Base-by-base conservation (phyloP, 2,888 invertebrate genomes). In the Ornithoptera alexandrae region DNA sequence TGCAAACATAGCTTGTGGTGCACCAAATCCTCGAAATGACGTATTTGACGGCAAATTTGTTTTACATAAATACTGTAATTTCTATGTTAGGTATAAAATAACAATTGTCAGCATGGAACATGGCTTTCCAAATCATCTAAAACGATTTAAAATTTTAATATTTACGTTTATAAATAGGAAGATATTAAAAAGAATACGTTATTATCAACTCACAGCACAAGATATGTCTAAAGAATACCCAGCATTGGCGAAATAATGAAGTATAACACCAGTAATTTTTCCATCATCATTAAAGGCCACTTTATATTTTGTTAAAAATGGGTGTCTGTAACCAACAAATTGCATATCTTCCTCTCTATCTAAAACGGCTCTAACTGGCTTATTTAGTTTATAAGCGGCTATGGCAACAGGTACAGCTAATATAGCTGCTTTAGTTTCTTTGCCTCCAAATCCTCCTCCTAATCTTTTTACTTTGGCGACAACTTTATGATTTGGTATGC, bases 1-100 rank as follows among this genome's bases (percentile, higher is more conserved):
- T 12, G 95, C 94, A 77, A 97, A 95, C 97, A 98, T 97, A 7
- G 96, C 97, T 84, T 98, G 97, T 0, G 98, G 98, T 0, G 95
- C 97, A 2, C 98, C 98, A 80, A 98, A 98, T 2, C 97, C 98
- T 79, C 98, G 93, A 81, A 98, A 98, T 0, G 98, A 98, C 0
- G 98, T 98, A 82, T 97, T 98, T 0, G 98, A 97, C 0, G 97
- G 95, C 74, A 97, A 86, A 90, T 99, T 98, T 0, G 98, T 98
- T 86, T 95, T 96, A 82, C 98, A 98, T 10, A 95, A 91, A 82
- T 94, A 95, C 96, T 36, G 90, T 90, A 0, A 96, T 93, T 75
- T 94, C 93, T 0, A 95, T 88, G 75, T 95, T 95, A 10, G 96
- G 96, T 76, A 98, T 94, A 75, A 93, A 94, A 85, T 98, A 98